These are phyloP conservation scores for Ptiloglossa arizonensis DNA, from an alignment of 1,140 invertebrate species.

Conservation along the genomic window DNA sequence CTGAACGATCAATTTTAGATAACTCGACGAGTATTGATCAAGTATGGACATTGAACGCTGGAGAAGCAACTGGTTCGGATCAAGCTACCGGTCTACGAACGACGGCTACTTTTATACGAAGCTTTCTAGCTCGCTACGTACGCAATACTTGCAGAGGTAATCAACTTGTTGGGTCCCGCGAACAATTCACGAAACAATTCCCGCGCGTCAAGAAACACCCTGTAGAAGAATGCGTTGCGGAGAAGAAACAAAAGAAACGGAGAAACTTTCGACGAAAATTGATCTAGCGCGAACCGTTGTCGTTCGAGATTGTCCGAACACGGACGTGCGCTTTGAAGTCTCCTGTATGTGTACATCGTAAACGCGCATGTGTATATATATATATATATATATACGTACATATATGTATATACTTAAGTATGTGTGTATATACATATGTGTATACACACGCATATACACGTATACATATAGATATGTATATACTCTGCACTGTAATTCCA, in stretches of 20 bases:
- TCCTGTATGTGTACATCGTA: background rate
- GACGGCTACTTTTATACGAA: too few relatives aligned
- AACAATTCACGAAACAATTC: background rate
- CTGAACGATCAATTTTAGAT: too few relatives aligned
- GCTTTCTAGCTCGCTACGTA: too few relatives aligned
- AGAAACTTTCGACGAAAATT: background rate
- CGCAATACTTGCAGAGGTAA: too few relatives aligned
- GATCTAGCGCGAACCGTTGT: background rate
- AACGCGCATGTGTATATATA: conserved; percentile 34
- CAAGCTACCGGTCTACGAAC: too few relatives aligned
- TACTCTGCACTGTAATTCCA: conserved; percentile 34
- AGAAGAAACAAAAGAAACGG: background rate
- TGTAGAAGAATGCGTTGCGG: background rate
- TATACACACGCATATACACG: conserved; percentile 60
- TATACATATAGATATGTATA: background rate
- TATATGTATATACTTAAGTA: conserved; percentile 31
- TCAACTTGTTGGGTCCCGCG: too few relatives aligned
- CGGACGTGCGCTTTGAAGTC: conserved; percentile 38
- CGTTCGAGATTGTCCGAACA: conserved; percentile 16
- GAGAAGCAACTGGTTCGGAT: too few relatives aligned
- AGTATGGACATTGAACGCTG: too few relatives aligned
- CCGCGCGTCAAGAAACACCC: background rate
- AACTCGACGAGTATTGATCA: conserved; percentile 1
- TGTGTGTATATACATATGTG: conserved; percentile 37
- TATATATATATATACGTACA: conserved; percentile 54